phyloP scores from a whole-genome alignment of 2,797 vertebrate species.

The Gymnothorax reevesii region DNA sequence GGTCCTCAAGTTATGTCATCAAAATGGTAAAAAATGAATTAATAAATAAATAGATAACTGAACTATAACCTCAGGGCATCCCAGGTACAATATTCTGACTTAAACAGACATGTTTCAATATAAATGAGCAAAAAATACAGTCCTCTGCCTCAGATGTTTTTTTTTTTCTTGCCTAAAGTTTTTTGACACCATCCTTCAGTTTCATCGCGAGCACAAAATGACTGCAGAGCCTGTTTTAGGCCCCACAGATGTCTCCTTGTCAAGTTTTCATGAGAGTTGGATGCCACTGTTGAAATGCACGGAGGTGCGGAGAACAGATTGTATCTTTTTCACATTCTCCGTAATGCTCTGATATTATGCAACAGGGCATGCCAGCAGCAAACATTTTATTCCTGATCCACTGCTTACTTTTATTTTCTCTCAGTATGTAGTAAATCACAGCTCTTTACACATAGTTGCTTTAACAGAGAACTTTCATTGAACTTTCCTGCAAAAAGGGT shows the following conservation, averaged over 20 bases:
- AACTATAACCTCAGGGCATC: neutral
- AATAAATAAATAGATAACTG: too few species aligned
- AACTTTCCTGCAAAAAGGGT: neutral
- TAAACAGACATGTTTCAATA: neutral
- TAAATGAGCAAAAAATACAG: neutral
- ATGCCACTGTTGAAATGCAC: neutral
- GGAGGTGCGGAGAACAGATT: neutral
- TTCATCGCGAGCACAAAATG: neutral
- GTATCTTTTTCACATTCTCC: neutral
- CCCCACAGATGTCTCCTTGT: neutral
- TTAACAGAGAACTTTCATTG: neutral
- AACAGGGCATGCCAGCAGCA: neutral
- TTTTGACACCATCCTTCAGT: neutral
- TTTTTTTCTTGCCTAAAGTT: neutral
- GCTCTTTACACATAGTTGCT: neutral
- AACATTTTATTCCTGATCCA: neutral
- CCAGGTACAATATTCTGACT: neutral
- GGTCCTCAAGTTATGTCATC: too few species aligned
- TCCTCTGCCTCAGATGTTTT: neutral
- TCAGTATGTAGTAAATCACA: neutral
- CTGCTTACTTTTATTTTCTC: neutral
- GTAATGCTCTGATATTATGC: neutral
- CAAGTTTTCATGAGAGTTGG: neutral
- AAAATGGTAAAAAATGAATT: too few species aligned
- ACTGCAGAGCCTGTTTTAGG: neutral